phyloP scores from a whole-genome alignment of 2,113 vertebrate species.

The Formicarius rufipectus region DNA sequence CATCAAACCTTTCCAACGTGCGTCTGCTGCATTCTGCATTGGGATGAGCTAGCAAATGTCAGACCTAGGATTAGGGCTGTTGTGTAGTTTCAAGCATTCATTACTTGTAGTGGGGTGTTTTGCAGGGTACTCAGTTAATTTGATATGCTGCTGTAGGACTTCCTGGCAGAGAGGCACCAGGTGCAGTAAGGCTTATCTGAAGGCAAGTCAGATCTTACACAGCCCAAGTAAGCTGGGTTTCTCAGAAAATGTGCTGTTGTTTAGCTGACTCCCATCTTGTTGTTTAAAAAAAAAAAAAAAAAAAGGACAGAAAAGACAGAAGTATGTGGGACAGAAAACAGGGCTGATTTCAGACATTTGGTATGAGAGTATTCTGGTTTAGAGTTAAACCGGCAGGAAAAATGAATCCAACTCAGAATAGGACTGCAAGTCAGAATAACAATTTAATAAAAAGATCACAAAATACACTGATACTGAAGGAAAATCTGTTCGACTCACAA shows the following conservation, averaged over 20 bases:
- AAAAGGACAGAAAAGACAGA: background rate
- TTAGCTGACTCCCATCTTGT: background rate
- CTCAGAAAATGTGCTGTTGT: conserved; percentile 11
- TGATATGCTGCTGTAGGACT: background rate
- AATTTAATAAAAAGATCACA: too few species aligned
- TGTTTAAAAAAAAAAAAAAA: background rate
- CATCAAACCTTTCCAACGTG: background rate
- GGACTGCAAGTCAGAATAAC: too few species aligned
- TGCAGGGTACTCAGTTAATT: background rate
- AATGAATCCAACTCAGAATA: too few species aligned
- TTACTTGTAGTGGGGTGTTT: background rate
- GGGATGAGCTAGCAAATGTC: background rate
- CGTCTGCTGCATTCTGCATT: background rate
- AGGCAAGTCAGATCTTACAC: background rate
- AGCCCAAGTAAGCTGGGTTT: background rate
- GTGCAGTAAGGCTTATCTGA: background rate
- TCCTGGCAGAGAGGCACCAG: background rate
- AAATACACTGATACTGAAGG: too few species aligned
- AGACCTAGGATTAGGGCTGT: background rate
- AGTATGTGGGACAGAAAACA: conserved; percentile 41
- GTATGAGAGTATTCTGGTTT: too few species aligned
- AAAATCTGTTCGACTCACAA: too few species aligned
- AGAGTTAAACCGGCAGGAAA: too few species aligned
- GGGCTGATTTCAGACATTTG: conserved; percentile 20
- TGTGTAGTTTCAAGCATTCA: background rate